Evolutionary conservation across 2,888 invertebrate species (phyloP).

Genomic region (Nipponacmea schrenckii): DNA sequence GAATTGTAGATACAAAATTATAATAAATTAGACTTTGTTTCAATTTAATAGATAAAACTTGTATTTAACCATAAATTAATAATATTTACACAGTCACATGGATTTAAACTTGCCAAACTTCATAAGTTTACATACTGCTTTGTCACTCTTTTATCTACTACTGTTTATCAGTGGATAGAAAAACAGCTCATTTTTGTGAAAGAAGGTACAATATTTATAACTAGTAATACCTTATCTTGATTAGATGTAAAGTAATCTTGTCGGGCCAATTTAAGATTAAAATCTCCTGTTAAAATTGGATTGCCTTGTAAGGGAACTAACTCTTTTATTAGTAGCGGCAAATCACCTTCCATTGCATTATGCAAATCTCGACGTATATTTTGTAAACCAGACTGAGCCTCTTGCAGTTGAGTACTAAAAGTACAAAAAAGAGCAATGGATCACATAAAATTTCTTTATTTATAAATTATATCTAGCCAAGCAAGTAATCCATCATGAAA

Average conservation of each 20-base stretch:
- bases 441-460: no score
- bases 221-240: slow-evolving; percentile 58
- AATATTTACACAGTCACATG: no score
- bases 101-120: no score
- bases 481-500: no score
- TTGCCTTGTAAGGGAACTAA: slow-evolving; percentile 55
- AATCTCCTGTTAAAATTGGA: slow-evolving; percentile 62
- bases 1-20: no score
- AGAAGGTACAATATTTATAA: not conserved
- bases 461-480: no score
- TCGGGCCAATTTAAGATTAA: slow-evolving; percentile 59
- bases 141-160: no score
- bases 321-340: slow-evolving; percentile 55
- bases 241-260: slow-evolving; percentile 64
- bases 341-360: slow-evolving; percentile 37
- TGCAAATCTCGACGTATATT: slow-evolving; percentile 37
- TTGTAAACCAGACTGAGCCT: slow-evolving; percentile 29
- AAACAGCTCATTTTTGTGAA: not conserved
- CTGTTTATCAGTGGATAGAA: not conserved
- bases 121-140: no score
- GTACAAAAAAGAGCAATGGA: not conserved
- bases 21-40: no score
- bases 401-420: slow-evolving; percentile 35
- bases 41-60: no score
- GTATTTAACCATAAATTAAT: no score